phyloP scores from a whole-genome alignment of 2,888 invertebrate species.

The Agrypnus murinus region DNA sequence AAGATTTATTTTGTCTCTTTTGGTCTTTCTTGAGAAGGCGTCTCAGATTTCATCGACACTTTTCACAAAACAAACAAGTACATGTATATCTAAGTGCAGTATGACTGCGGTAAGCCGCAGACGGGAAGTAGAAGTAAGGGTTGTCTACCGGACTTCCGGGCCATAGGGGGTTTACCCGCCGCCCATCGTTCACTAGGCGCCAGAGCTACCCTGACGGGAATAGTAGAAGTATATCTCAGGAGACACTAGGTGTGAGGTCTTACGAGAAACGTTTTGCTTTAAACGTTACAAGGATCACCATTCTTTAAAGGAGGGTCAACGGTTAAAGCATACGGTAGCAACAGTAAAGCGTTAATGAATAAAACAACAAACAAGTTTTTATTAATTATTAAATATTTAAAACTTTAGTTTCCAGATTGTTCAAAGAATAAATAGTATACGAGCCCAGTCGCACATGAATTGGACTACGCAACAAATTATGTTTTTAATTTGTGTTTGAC shows the following conservation, averaged over 20 bases:
- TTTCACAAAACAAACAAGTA: conserved; percentile 63
- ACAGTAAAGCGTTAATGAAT: too few relatives aligned
- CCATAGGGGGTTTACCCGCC: conserved; percentile 59
- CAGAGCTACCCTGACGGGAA: conserved; percentile 59
- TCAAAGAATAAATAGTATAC: too few relatives aligned
- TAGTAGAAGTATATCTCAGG: conserved; percentile 17
- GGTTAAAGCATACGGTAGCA: too few relatives aligned
- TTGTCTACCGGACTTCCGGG: conserved; percentile 66
- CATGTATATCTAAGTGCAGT: conserved; percentile 51
- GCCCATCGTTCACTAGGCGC: conserved; percentile 66
- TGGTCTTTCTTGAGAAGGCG: conserved; percentile 44
- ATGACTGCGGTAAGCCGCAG: conserved; percentile 63
- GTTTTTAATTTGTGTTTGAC: too few relatives aligned
- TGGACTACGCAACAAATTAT: too few relatives aligned
- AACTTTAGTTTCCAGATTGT: too few relatives aligned
- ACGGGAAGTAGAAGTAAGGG: conserved; percentile 62
- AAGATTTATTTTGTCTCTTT: conserved; percentile 4
- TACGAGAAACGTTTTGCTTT: conserved; percentile 22
- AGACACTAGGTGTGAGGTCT: conserved; percentile 41
- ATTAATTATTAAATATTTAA: too few relatives aligned
- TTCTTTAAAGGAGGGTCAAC: not conserved
- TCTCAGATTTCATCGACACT: conserved; percentile 59
- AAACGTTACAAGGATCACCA: not conserved
- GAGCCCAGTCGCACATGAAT: too few relatives aligned
- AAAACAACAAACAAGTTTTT: too few relatives aligned